Evolutionary conservation across 2,888 invertebrate species (phyloP), one percentile per base, ranked within the genome.

Genomic region (Agrotis ipsilon): DNA sequence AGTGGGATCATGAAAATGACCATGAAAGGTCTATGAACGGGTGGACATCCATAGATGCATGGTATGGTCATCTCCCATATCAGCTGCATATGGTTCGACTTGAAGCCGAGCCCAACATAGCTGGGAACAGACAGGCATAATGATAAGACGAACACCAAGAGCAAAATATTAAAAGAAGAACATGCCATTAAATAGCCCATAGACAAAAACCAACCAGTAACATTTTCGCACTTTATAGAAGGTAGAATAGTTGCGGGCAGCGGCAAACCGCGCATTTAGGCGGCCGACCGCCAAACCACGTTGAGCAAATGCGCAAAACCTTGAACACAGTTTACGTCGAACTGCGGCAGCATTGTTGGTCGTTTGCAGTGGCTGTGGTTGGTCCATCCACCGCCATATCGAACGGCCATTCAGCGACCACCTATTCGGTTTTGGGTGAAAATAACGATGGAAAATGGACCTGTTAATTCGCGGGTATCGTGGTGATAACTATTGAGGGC

Each of bases 291-390:
- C 68, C 70, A 72, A 76, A 82, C 79, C 79, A 51, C 66, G 21
- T 54, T 64, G 59, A 63, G 69, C 71, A 79, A 79, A 75, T 75
- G 63, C 71, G 63, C 73, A 65, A 79, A 79, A 74, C 82, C 79
- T 79, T 82, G 80, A 79, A 79, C 70, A 79, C 76, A 66, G 64
- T 79, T 82, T 70, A 76, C 61, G 43, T 65, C 60, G 46, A 67
- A 69, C 55, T 75, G 68, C 64, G 78, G 68, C 59, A 54, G 27
- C 48, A 58, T 66, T 74, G 79, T 75, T 67, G 67, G 63, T 43
- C 55, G 62, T 68, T 68, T 59, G 66, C 59, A 52, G 63, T 62
- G 27, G 48, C 71, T 79, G 68, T 62, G 80, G 78, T 59, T 48
- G 58, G 46, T 1, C 64, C 24, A 75, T 75, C 68, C 51, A 65